Evolutionary conservation across 2,113 vertebrate species (phyloP).

Genomic region (Damaliscus lunatus): DNA sequence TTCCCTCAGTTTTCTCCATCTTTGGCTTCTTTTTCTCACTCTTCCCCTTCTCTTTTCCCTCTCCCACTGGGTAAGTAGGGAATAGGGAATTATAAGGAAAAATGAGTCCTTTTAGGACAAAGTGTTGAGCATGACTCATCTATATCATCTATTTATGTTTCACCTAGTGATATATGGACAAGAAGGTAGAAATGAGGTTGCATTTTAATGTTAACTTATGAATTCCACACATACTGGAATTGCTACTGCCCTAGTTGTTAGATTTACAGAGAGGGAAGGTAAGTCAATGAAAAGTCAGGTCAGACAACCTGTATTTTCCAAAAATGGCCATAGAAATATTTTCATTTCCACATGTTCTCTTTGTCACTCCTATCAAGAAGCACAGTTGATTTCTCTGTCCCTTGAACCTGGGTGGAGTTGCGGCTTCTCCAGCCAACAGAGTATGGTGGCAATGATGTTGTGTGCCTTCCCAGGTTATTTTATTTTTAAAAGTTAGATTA

Average conservation of each 20-base stretch:
- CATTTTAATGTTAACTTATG: not conserved
- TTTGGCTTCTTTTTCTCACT: not conserved
- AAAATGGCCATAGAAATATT: not conserved
- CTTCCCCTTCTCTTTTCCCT: not conserved
- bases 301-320: not conserved
- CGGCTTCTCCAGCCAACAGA: not conserved
- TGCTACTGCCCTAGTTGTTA: not conserved
- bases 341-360: not conserved
- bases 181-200: not conserved
- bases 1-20: not conserved
- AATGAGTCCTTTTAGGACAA: not conserved
- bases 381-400: not conserved
- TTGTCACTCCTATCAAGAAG: not conserved
- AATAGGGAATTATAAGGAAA: not conserved
- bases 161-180: not conserved
- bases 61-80: not conserved
- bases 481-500: not conserved
- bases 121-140: not conserved
- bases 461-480: not conserved
- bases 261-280: not conserved
- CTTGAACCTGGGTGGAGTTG: not conserved
- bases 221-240: not conserved
- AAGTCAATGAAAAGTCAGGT: not conserved
- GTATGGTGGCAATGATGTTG: not conserved
- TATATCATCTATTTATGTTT: not conserved